Conservation (phyloP, 2,113 vertebrate genomes). For the Lampris megalopsis region DNA sequence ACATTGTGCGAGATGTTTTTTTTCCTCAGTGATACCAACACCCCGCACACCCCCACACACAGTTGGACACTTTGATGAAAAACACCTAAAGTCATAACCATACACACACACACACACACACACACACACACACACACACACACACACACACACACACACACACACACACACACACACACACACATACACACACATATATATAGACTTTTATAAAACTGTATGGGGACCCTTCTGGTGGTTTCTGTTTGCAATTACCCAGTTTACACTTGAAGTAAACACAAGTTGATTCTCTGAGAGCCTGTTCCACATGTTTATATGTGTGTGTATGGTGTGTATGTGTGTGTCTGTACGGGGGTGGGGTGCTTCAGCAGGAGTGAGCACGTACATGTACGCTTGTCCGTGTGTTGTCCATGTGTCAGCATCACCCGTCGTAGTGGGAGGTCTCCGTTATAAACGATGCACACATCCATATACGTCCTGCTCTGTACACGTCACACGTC, state of each 20-base stretch:
- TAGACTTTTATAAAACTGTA: background rate
- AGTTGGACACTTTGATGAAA: too few relatives aligned
- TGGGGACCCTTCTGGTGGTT: slow-evolving; percentile 1
- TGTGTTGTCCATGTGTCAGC: slow-evolving; percentile 8
- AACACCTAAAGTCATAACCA: too few relatives aligned
- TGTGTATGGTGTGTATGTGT: slow-evolving; percentile 5
- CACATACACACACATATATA: slow-evolving; percentile 8
- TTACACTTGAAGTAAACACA: slow-evolving; percentile 68
- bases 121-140: too few relatives aligned
- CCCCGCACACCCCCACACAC: too few relatives aligned
- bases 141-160: too few relatives aligned
- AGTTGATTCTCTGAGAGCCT: slow-evolving; percentile 43
- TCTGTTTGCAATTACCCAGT: slow-evolving; percentile 75
- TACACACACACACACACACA: too few relatives aligned
- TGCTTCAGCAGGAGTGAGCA: slow-evolving; percentile 9
- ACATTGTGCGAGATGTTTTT: slow-evolving; percentile 3
- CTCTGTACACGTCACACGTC: slow-evolving; percentile 12
- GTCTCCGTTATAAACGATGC: slow-evolving; percentile 33
- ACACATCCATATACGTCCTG: background rate
- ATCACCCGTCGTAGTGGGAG: slow-evolving; percentile 42
- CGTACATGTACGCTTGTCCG: slow-evolving; percentile 4
- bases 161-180: background rate
- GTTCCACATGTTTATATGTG: slow-evolving; percentile 59
- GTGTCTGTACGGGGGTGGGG: background rate
- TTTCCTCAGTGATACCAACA: too few relatives aligned